Conservation (phyloP, 2,888 invertebrate genomes). For the Galerucella calmariensis region DNA sequence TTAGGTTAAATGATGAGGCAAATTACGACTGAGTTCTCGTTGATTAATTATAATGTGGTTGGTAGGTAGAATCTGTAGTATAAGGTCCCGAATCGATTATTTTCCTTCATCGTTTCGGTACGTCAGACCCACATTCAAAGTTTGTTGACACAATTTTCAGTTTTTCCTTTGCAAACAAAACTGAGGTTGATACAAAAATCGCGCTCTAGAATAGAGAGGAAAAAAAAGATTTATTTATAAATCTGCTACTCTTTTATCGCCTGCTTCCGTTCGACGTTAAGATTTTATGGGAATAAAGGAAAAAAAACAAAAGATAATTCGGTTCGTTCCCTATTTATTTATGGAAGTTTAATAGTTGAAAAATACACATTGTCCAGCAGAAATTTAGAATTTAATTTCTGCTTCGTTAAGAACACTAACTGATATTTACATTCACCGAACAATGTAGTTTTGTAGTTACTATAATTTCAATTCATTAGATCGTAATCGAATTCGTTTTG, state of each 20-base stretch:
- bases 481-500: slow-evolving; percentile 24
- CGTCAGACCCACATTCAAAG: slow-evolving; percentile 4
- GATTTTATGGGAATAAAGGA: background rate
- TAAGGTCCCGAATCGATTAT: slow-evolving; percentile 2
- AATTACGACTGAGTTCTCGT: slow-evolving; percentile 36
- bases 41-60: slow-evolving; percentile 50
- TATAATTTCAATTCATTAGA: slow-evolving; percentile 28
- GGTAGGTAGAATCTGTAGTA: slow-evolving; percentile 2
- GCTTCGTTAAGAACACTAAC: background rate
- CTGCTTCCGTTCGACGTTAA: slow-evolving; percentile 1
- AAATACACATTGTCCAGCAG: no score
- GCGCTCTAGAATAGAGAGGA: background rate
- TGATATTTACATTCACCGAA: background rate
- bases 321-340: background rate
- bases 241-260: background rate
- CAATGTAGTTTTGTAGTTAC: slow-evolving; percentile 8
- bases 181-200: slow-evolving; percentile 2
- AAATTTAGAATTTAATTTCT: background rate
- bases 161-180: background rate
- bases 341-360: background rate
- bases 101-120: slow-evolving; percentile 2
- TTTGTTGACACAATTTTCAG: background rate
- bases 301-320: background rate
- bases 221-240: slow-evolving; percentile 1
- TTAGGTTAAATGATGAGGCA: slow-evolving; percentile 25